Percentiles rank a stretch among this genome's conserved stretches.
Evolutionary conservation across 2,888 invertebrate species (phyloP).

Genomic region (Tenodera sinensis): DNA sequence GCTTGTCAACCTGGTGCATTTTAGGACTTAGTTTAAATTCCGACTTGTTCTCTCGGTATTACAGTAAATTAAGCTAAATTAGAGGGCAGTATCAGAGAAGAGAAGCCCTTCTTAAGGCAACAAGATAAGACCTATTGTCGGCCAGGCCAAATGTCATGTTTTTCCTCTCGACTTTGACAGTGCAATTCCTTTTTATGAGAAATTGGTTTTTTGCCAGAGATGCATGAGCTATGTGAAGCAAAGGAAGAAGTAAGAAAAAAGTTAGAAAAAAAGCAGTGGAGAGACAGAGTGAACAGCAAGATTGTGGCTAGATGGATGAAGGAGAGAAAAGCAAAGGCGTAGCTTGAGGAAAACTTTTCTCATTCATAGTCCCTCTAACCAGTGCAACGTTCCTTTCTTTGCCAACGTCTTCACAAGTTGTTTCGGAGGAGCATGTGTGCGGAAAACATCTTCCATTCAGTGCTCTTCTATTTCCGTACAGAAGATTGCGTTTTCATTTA

Average conservation of each 20-base stretch:
- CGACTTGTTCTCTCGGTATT: too few relatives aligned
- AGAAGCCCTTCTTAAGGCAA: not conserved
- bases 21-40: too few relatives aligned
- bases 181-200: constrained; percentile 18
- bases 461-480: not conserved
- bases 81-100: not conserved
- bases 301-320: constrained; percentile 3
- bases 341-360: constrained; percentile 12
- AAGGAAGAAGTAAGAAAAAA: not conserved
- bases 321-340: not conserved
- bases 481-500: not conserved
- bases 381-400: not conserved
- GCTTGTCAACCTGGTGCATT: too few relatives aligned
- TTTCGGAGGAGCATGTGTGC: not conserved
- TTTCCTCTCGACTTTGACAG: constrained; percentile 5
- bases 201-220: not conserved
- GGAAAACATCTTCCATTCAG: not conserved
- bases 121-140: not conserved
- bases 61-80: not conserved
- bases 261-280: not conserved
- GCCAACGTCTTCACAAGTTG: not conserved
- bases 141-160: constrained; percentile 4
- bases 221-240: not conserved
- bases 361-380: constrained; percentile 3
- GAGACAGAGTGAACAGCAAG: not conserved